These are phyloP conservation scores for Pristiophorus japonicus DNA, from an alignment of 2,113 vertebrate species.

Conservation along the genomic window DNA sequence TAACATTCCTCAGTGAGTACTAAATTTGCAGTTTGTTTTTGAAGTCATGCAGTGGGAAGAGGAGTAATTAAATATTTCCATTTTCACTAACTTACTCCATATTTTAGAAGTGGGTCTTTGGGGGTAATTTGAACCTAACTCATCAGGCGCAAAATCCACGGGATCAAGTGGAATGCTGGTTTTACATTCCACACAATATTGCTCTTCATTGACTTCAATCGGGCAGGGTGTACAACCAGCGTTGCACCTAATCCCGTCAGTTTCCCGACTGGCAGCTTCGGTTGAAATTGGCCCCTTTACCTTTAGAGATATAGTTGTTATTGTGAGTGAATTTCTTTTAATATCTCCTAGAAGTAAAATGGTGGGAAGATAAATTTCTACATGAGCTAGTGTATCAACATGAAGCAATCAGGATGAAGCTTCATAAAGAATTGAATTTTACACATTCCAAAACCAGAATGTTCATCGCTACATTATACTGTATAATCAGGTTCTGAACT, in stretches of 20 bases:
- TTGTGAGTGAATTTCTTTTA: not conserved
- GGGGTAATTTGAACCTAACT: no score
- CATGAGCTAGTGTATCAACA: not conserved
- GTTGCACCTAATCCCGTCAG: not conserved
- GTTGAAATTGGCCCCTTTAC: not conserved
- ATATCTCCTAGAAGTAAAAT: not conserved
- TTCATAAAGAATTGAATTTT: conserved; percentile 18
- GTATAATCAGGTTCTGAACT: not conserved
- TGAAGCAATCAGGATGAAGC: not conserved
- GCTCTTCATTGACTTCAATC: no score
- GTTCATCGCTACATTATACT: not conserved
- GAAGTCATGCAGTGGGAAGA: not conserved
- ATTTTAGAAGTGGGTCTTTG: not conserved
- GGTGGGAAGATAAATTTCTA: not conserved
- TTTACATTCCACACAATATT: not conserved
- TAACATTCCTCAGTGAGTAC: not conserved
- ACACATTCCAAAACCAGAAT: not conserved
- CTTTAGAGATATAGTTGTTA: not conserved
- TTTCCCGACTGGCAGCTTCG: not conserved
- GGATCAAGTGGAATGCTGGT: not conserved
- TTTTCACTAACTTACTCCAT: not conserved
- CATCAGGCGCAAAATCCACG: no score
- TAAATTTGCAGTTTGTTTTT: not conserved
- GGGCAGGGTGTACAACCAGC: not conserved
- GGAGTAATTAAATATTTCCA: not conserved